phyloP scores from a whole-genome alignment of 30 jellyfish, hydroid and myxozoan genomes.

The Clytia hemisphaerica region DNA sequence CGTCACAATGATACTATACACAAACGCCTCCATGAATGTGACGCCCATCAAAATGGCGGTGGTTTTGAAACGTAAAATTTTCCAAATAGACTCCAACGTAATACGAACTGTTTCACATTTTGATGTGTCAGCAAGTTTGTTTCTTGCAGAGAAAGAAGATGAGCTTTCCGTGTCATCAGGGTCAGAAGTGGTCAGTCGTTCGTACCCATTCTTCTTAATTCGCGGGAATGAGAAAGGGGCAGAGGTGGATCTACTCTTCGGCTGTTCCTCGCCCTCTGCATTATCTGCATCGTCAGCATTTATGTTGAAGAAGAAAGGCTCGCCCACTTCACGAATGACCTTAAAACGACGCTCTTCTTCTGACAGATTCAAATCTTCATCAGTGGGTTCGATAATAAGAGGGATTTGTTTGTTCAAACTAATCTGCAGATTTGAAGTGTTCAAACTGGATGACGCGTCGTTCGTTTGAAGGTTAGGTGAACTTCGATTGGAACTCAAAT shows the following conservation, averaged over 20 bases:
- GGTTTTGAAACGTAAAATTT: constrained; percentile 23
- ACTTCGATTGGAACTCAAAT: constrained; percentile 1
- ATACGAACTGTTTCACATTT: too few species aligned
- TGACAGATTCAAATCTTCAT: background rate
- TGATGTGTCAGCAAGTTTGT: too few species aligned
- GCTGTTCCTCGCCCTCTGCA: background rate
- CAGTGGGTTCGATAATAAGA: background rate
- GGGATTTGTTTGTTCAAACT: background rate
- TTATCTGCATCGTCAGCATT: background rate
- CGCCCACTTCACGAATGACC: constrained; percentile 10
- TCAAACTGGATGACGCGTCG: background rate
- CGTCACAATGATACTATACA: constrained; percentile 23
- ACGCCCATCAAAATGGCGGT: constrained; percentile 18
- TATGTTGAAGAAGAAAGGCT: constrained; percentile 15
- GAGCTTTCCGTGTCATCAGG: background rate
- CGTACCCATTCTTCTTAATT: background rate
- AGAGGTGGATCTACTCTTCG: background rate
- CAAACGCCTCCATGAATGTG: constrained; percentile 28
- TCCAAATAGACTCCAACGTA: constrained; percentile 17
- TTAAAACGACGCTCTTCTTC: background rate
- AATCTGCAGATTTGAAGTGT: background rate
- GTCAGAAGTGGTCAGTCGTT: background rate
- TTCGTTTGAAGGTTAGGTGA: too few species aligned
- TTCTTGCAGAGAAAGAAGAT: background rate
- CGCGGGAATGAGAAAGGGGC: constrained; percentile 6